A percentile compares a stretch with the other conserved stretches of the same genome.
These are phyloP conservation scores for Microctenopoma lineatum DNA, from an alignment of 2,797 vertebrate species.

Conservation along the genomic window DNA sequence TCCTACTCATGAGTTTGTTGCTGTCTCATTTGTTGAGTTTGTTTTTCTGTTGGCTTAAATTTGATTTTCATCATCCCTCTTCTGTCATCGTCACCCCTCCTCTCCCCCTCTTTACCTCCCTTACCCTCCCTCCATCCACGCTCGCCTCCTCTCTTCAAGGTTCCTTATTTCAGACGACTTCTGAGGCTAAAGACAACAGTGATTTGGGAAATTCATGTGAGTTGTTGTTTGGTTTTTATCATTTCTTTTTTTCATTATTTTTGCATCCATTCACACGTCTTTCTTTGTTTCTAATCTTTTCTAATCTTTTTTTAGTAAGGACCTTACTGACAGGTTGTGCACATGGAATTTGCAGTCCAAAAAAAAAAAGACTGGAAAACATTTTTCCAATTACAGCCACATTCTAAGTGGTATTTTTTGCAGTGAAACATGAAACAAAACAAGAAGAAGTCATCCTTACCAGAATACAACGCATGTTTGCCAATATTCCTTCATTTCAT, in stretches of 20 bases:
- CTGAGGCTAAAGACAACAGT: conserved; percentile 95
- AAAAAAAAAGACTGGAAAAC: background rate
- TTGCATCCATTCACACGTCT: conserved; percentile 36
- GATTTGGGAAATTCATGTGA: conserved; percentile 99
- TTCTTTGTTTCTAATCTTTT: conserved; percentile 24
- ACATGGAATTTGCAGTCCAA: background rate
- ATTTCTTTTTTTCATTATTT: conserved; percentile 71
- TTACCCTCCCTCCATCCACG: conserved; percentile 79
- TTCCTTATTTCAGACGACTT: conserved; percentile 98
- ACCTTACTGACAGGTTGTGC: conserved; percentile 12
- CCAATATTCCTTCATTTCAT: conserved; percentile 17
- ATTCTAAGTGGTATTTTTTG: background rate
- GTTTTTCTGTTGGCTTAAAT: conserved; percentile 83
- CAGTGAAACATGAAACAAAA: conserved; percentile 1
- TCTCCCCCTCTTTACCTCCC: conserved; percentile 58
- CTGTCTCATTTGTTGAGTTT: conserved; percentile 85
- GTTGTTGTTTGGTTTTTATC: conserved; percentile 84
- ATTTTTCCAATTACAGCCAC: background rate
- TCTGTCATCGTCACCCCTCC: conserved; percentile 54
- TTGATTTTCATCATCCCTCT: conserved; percentile 82
- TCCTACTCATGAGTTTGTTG: conserved; percentile 85
- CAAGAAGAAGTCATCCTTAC: background rate
- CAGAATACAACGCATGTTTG: conserved; percentile 10
- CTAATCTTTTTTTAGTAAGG: background rate
- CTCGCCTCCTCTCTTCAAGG: conserved; percentile 86